Base-by-base conservation (phyloP, 2,888 invertebrate genomes). In the Tiphia femorata region DNA sequence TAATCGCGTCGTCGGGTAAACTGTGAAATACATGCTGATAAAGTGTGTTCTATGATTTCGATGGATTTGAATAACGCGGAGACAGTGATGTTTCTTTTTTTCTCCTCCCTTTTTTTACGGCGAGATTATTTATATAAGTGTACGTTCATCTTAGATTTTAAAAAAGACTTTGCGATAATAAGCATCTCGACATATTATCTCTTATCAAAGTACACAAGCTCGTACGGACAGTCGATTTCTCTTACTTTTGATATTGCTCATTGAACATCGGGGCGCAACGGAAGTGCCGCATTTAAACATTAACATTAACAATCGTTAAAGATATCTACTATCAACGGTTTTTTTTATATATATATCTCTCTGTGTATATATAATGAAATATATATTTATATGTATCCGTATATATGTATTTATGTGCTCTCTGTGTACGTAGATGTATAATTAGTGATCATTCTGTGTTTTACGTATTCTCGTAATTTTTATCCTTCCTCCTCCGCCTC, bases 231-330 rank as follows among this genome's bases (percentile, higher is more conserved):
- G 12, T 35, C 17, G n/a, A n/a, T n/a, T 33, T 25, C 20, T 2
- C n/a, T 27, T 17, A 30, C 8, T 41, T 44, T 48, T 35, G 33
- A 25, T 62, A 70, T 70, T 66, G 67, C 67, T 63, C 59, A 40
- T 51, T 35, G 23, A 8, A 49, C 54, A 57, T n/a, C n/a, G n/a
- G n/a, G n/a, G 49, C 58, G 72, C 72, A 69, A 69, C 64, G 64
- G 64, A 68, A 64, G 49, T 40, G 46, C 14, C 25, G 30, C n/a
- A n/a, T n/a, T n/a, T 43, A 50, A 41, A 49, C 37, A 43, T 47
- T 38, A 49, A 64, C 56, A 57, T 60, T 58, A 62, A 63, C 60
- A 67, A 62, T 61, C 43, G 20, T 63, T 58, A 67, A 50, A 59
- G 49, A 62, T 58, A 52, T 58, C 20, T 50, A 50, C 65, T 69